Evolutionary conservation across 2,888 invertebrate genomes (phyloP).

Genomic region (Spodoptera littoralis): DNA sequence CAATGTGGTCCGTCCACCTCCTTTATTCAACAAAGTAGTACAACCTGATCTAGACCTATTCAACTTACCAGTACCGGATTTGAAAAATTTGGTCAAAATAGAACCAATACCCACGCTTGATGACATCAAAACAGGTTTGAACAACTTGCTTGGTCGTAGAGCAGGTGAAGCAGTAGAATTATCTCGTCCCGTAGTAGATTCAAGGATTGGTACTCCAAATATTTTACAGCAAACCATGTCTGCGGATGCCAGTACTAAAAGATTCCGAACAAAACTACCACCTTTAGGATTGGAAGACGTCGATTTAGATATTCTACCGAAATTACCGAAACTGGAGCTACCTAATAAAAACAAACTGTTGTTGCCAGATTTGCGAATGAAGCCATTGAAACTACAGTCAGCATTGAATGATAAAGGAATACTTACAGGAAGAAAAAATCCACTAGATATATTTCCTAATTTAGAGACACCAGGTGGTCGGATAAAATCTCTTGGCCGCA

Average conservation of each 20-base stretch:
- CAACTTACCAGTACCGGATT: conserved; percentile 32
- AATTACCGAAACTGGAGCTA: conserved; percentile 65
- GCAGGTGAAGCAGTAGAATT: conserved; percentile 41
- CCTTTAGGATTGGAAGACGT: conserved; percentile 60
- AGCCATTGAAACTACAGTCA: conserved; percentile 67
- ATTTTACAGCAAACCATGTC: conserved; percentile 56
- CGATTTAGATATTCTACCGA: conserved; percentile 65
- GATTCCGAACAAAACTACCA: conserved; percentile 51
- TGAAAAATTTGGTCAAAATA: conserved; percentile 50
- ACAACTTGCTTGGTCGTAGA: conserved; percentile 59
- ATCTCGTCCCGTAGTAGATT: conserved; percentile 39
- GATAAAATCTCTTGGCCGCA: conserved; percentile 41
- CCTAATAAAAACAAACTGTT: conserved; percentile 65
- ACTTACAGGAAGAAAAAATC: conserved; percentile 53
- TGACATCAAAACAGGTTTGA: conserved; percentile 59
- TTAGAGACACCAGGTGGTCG: conserved; percentile 53
- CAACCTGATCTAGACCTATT: conserved; percentile 50
- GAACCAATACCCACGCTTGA: conserved; percentile 61
- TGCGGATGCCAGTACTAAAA: conserved; percentile 59
- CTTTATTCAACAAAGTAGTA: conserved; percentile 47
- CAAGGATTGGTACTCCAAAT: conserved; percentile 43
- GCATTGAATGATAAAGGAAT: conserved; percentile 56
- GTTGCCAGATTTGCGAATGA: conserved; percentile 65
- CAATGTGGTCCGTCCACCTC: conserved; percentile 38
- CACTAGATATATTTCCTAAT: conserved; percentile 49